Conservation (phyloP, 2,797 vertebrate species). For the Spea hammondii region DNA sequence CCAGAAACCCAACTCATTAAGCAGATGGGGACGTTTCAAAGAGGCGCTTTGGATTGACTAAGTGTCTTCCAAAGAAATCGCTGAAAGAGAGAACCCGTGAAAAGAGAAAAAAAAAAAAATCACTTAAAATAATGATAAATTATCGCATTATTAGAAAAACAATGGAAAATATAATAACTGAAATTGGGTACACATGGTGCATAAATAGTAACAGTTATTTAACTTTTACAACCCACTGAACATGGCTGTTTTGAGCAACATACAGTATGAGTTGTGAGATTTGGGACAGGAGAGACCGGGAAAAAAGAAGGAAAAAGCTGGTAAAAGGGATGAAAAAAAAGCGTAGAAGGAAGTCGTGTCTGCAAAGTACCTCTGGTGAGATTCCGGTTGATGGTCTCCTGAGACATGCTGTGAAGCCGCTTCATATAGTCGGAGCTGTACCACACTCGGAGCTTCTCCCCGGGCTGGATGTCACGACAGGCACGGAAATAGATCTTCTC, state of each 20-base stretch:
- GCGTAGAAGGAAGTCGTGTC: neutral
- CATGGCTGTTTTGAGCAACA: neutral
- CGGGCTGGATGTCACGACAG: constrained; percentile 74
- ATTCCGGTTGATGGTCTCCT: constrained; percentile 81
- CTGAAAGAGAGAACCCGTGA: neutral
- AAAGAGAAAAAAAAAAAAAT: neutral
- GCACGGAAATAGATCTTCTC: constrained; percentile 87
- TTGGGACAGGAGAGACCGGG: constrained; percentile 38
- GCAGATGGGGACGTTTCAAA: too few species aligned
- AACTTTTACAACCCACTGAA: too few species aligned
- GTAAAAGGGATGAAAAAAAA: neutral
- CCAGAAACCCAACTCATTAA: too few species aligned
- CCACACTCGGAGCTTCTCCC: constrained; percentile 89
- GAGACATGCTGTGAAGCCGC: constrained; percentile 82
- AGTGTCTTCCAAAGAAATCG: too few species aligned
- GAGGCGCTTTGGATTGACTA: too few species aligned
- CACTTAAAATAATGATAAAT: neutral
- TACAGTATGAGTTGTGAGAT: neutral
- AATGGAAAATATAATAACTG: neutral
- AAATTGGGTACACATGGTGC: constrained; percentile 18
- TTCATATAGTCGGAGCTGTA: constrained; percentile 91
- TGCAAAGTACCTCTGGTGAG: constrained; percentile 77
- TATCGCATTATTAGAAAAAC: neutral
- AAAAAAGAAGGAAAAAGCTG: constrained; percentile 38
- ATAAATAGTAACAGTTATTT: neutral